Conservation (phyloP, 2,797 vertebrate genomes). For the Acipenser transmontanus region DNA sequence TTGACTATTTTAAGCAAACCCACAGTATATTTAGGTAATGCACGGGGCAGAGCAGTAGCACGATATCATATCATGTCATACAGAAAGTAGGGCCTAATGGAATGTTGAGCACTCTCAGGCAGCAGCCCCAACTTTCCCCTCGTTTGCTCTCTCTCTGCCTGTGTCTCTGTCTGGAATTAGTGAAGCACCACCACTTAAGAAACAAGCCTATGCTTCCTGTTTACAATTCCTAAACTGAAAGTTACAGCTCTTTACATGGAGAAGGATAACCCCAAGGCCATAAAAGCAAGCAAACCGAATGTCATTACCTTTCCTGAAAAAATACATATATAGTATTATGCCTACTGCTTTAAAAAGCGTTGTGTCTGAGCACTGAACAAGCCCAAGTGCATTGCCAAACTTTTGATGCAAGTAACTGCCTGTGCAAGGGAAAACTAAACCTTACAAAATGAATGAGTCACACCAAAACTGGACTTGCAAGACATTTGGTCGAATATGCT, state of each 20-base stretch:
- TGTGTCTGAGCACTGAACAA: too few relatives aligned
- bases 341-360: too few relatives aligned
- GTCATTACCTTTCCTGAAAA: too few relatives aligned
- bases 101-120: conserved; percentile 25
- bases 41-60: conserved; percentile 46
- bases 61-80: conserved; percentile 24
- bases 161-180: conserved; percentile 7
- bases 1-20: conserved; percentile 85
- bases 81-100: conserved; percentile 25
- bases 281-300: neutral
- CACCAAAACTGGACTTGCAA: too few relatives aligned
- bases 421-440: too few relatives aligned
- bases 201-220: conserved; percentile 21
- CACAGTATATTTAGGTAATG: conserved; percentile 66
- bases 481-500: too few relatives aligned
- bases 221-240: conserved; percentile 24
- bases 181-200: conserved; percentile 11
- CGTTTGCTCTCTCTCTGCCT: conserved; percentile 18
- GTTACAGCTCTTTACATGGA: neutral
- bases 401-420: too few relatives aligned
- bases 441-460: too few relatives aligned
- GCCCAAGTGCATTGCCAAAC: too few relatives aligned
- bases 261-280: neutral
- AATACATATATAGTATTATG: too few relatives aligned
- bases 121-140: neutral